A percentile compares a stretch with the other conserved stretches of the same genome.
Conservation (phyloP, 2,113 vertebrate species). For the Otocyon megalotis region DNA sequence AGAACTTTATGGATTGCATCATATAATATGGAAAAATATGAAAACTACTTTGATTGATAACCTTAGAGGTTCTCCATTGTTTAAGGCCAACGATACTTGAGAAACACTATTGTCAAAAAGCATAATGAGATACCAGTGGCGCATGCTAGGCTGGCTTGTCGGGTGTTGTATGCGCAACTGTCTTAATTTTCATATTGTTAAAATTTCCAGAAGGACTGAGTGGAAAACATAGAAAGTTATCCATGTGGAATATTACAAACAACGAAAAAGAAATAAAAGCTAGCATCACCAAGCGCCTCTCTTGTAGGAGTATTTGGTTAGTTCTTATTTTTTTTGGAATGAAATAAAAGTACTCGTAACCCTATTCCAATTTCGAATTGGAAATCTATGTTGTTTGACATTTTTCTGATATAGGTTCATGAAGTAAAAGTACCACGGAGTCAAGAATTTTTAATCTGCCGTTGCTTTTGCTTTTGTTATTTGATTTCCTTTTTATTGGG, state of each 20-base stretch:
- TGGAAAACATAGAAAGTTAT: constrained; percentile 9
- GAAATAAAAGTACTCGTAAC: not conserved
- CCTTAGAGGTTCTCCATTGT: not conserved
- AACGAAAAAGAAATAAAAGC: constrained; percentile 32
- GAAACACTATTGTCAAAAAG: not conserved
- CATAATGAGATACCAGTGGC: not conserved
- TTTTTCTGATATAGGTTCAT: not conserved
- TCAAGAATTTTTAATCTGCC: not conserved
- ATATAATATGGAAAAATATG: not conserved
- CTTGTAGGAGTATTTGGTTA: not conserved
- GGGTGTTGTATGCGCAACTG: not conserved
- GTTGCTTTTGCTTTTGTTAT: not conserved
- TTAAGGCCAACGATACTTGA: not conserved
- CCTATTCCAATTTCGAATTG: not conserved
- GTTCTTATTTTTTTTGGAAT: not conserved
- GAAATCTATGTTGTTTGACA: not conserved
- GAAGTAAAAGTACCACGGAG: not conserved
- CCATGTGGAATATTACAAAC: constrained; percentile 14
- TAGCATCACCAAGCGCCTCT: not conserved
- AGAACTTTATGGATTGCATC: not conserved
- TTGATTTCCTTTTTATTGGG: not conserved
- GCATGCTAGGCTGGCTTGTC: not conserved
- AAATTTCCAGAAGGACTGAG: not conserved
- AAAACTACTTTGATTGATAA: constrained; percentile 40
- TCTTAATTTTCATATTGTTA: not conserved